Base-by-base conservation (phyloP, 1,140 invertebrate species). In the Atta colombica region DNA sequence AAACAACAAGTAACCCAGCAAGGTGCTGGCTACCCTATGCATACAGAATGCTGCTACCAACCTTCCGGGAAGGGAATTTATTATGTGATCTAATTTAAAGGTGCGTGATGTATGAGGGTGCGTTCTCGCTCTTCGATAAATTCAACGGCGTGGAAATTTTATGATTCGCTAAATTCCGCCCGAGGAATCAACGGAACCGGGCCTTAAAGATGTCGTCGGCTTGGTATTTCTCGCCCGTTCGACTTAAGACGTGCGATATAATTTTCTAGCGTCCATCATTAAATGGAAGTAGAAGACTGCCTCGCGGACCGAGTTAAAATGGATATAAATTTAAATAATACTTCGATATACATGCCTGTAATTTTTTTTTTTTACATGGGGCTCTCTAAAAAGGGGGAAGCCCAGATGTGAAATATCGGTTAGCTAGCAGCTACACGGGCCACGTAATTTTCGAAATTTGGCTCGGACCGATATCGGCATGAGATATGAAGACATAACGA, bases 21-120 rank as follows among this genome's bases (percentile, higher is more conserved):
- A 88, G 86, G 72, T 87, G 88, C 90, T 91, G 88, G 93, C 92
- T 93, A 94, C 94, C 91, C 94, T 95, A 94, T 95, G 94, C 94
- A 95, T 95, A 95, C 94, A 94, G 92, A 95, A 93, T 95, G 91
- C 91, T 87, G 93, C 94, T 94, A 94, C 94, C 94, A 94, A 88
- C 87, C 87, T 85, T 81, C 87, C 92, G 90, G 84, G 90, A 90
- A 91, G 85, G 92, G 92, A 94, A 95, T 95, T 95, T 95, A 95
- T 94, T 93, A 92, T 93, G 91, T 91, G 92, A 93, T 93, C 93
- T 94, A 94, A 93, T 95, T 95, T 94, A 92, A 87, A 87, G 81
- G 49, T 82, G 35, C 77, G 89, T 90, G 89, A 90, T 90, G 68
- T 90, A 90, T 90, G 85, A 69, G 65, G 74, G 69, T 89, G 85